Base-by-base conservation (phyloP, 2,888 invertebrate genomes). In the Diplolepis rosae region DNA sequence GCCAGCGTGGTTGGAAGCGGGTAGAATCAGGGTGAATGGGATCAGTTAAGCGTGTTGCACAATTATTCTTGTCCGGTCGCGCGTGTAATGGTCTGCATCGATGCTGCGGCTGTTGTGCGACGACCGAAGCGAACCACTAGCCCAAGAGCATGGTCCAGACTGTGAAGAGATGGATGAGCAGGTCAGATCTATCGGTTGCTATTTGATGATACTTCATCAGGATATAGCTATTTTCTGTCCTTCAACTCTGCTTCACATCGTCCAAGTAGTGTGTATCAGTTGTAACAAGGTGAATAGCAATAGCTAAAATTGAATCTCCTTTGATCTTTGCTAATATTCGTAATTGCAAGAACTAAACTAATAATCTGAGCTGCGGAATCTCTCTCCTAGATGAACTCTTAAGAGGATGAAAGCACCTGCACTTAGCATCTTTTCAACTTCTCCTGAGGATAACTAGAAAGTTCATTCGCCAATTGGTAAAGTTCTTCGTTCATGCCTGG, bases 31-130 rank as follows among this genome's bases (percentile, higher is more conserved):
- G 80, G 80, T 91, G 90, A 92, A 92, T 91, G 90, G 90, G 90
- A 90, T 90, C 92, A 92, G 90, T 91, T 91, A 91, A 92, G 92
- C 92, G 92, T 92, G 91, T 90, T 90, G 90, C 89, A 90, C 91
- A 91, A 92, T 88, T 89, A 88, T 92, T 92, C 91, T 90, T 90
- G 91, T 90, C 89, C 91, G 91, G 91, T 92, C 91, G 92, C 89
- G 91, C 91, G 92, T 92, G 91, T 92, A 92, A 92, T 92, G 90
- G 91, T 89, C 90, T 89, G 90, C 89, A 89, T 88, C 87, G 89
- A 82, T 78, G 87, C 85, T 86, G 87, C 82, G 86, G 85, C 87
- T 83, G 86, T 85, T 87, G 85, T 87, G 88, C 79, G 85, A 85
- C 86, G 84, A 72, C 74, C 54, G 72, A 74, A 68, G 68, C 73